Conservation (phyloP, 2,113 vertebrate genomes). For the Zapornia atra region DNA sequence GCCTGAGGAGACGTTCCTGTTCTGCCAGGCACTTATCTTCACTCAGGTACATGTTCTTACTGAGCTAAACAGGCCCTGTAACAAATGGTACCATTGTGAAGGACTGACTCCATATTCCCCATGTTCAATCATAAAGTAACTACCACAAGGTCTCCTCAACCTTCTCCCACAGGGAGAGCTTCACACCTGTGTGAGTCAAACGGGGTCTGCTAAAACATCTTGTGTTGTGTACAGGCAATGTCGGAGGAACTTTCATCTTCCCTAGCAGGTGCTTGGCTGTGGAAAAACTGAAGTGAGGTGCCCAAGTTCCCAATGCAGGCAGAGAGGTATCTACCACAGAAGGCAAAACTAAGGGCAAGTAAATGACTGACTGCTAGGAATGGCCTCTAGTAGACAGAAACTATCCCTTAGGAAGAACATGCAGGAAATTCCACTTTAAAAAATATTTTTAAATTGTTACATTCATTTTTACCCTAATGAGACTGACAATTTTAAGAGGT, state of each 20-base stretch:
- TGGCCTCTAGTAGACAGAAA: neutral
- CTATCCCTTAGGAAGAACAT: neutral
- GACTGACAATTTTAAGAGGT: neutral
- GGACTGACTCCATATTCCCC: neutral
- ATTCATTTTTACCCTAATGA: neutral
- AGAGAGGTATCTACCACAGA: neutral
- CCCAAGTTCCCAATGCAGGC: neutral
- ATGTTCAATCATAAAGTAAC: neutral
- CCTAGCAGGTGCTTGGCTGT: neutral
- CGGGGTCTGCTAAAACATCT: neutral
- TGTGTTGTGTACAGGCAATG: neutral
- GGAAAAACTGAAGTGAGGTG: neutral
- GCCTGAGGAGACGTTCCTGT: neutral
- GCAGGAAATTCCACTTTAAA: neutral
- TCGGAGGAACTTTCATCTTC: neutral
- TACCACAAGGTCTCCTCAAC: neutral
- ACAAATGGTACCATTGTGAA: neutral
- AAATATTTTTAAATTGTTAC: no score
- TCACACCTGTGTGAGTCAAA: neutral
- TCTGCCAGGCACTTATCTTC: neutral
- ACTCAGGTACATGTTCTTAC: neutral
- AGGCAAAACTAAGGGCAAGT: neutral
- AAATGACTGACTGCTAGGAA: neutral
- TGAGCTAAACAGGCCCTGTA: neutral
- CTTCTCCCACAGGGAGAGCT: neutral